Percentiles rank a stretch among this genome's conserved stretches.
Conservation (phyloP, 2,113 vertebrate genomes). For the Patagioenas fasciata region DNA sequence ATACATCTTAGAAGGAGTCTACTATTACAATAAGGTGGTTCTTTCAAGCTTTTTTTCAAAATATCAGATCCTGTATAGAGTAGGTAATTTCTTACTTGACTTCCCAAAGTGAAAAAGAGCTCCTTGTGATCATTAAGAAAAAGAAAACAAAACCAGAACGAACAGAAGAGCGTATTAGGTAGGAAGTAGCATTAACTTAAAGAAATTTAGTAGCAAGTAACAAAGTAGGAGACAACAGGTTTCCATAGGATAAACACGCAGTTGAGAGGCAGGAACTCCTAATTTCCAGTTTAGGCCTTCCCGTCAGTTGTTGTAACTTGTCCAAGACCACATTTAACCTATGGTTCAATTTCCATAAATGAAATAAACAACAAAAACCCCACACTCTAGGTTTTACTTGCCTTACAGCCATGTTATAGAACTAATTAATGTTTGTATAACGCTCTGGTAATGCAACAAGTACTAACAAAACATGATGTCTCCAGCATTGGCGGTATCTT, state of each 20-base stretch:
- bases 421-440: constrained; percentile 5
- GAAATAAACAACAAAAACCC: not conserved
- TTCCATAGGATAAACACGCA: not conserved
- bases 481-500: not conserved
- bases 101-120: not conserved
- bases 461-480: constrained; percentile 21
- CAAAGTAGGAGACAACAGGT: not conserved
- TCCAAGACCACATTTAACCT: not conserved
- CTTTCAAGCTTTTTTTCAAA: not conserved
- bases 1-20: not conserved
- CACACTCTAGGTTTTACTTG: not conserved
- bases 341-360: not conserved
- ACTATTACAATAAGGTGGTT: not conserved
- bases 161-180: not conserved
- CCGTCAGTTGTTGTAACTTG: constrained; percentile 12
- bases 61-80: not conserved
- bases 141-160: not conserved
- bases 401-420: constrained; percentile 16
- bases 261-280: not conserved
- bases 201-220: not conserved
- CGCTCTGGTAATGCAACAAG: constrained; percentile 10
- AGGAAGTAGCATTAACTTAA: not conserved
- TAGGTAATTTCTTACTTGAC: not conserved
- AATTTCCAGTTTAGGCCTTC: not conserved
- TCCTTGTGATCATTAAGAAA: not conserved